Conservation (phyloP, 2,888 invertebrate genomes). For the Scaptomyza flava region DNA sequence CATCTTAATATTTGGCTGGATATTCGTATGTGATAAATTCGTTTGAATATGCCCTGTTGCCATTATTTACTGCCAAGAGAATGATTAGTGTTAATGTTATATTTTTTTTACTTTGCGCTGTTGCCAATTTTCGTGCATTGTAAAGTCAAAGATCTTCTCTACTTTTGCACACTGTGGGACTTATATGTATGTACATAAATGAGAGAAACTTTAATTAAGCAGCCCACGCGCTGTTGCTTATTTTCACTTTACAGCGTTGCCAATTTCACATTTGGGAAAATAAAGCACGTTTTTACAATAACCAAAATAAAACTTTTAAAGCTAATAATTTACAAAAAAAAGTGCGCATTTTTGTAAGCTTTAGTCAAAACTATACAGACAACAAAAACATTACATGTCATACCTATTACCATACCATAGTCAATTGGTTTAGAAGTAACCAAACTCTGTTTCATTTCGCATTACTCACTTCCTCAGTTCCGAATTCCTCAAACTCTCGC, state of each 20-base stretch:
- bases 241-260: conserved; percentile 14
- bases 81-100: background rate
- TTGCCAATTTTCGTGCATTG: conserved; percentile 7
- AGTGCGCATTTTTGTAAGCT: too few relatives aligned
- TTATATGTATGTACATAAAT: too few relatives aligned
- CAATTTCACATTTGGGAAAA: background rate
- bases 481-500: background rate
- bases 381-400: too few relatives aligned
- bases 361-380: too few relatives aligned
- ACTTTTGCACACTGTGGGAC: too few relatives aligned
- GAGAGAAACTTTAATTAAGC: background rate
- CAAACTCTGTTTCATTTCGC: background rate
- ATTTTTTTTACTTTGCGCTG: background rate
- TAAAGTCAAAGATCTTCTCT: too few relatives aligned
- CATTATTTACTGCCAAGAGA: background rate
- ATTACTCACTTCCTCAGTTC: background rate
- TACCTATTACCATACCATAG: background rate
- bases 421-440: background rate
- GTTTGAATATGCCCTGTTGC: conserved; percentile 4
- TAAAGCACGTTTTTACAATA: too few relatives aligned
- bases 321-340: too few relatives aligned
- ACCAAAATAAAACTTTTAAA: too few relatives aligned
- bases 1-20: conserved; percentile 24
- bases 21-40: background rate
- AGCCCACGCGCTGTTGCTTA: background rate